phyloP scores from a whole-genome alignment of 1,140 invertebrate genomes.

The Plodia interpunctella region DNA sequence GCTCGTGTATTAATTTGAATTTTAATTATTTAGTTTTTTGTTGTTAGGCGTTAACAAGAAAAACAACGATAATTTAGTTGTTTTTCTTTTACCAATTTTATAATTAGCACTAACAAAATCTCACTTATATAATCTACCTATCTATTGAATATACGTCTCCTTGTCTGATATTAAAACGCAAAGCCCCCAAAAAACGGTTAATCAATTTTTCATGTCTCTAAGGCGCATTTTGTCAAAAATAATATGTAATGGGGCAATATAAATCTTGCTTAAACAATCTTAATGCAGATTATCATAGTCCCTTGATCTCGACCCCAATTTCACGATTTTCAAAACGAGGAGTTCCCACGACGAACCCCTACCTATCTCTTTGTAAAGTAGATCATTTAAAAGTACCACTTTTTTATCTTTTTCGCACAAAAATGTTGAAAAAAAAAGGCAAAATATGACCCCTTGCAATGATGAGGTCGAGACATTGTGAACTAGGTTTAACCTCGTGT shows the following conservation, averaged over 20 bases:
- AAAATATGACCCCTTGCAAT: conserved; percentile 60
- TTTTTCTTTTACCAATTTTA: too few species aligned
- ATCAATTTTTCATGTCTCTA: not conserved
- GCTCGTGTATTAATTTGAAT: too few species aligned
- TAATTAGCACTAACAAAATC: too few species aligned
- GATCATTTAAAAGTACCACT: conserved; percentile 64
- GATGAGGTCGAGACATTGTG: conserved; percentile 67
- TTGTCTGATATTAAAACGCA: too few species aligned
- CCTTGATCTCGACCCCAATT: conserved; percentile 56
- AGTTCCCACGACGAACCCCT: conserved; percentile 7
- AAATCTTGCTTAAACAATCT: conserved; percentile 15
- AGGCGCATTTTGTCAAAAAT: not conserved
- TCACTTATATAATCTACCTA: too few species aligned
- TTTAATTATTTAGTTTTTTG: too few species aligned
- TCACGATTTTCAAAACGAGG: conserved; percentile 30
- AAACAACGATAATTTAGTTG: too few species aligned
- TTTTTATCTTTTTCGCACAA: conserved; percentile 32
- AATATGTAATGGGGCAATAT: not conserved
- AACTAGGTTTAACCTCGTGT: conserved; percentile 57
- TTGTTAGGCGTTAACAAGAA: too few species aligned
- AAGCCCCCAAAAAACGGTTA: too few species aligned
- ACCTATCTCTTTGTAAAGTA: conserved; percentile 58
- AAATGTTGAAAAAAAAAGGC: conserved; percentile 42
- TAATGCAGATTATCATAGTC: conserved; percentile 58
- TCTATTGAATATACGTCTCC: too few species aligned